A percentile compares a stretch with the other conserved stretches of the same genome.
phyloP scores from a whole-genome alignment of 2,888 invertebrate species.

The Incurvaria masculella region DNA sequence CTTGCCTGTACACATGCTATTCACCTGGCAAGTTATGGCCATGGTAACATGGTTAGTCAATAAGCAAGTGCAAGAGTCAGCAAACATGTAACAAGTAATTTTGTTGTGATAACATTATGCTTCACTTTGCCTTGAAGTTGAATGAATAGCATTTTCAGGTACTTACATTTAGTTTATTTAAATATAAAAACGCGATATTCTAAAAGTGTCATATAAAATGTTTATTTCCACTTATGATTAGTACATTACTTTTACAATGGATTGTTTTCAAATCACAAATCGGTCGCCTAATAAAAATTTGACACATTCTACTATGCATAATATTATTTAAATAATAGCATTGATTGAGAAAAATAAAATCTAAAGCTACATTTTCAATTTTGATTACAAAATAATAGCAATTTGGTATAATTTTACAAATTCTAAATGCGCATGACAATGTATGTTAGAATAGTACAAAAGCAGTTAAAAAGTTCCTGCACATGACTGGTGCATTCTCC shows the following conservation, averaged over 20 bases:
- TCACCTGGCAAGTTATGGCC: too few species aligned
- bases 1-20: too few species aligned
- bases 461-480: conserved; percentile 26
- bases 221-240: conserved; percentile 51
- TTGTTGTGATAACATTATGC: too few species aligned
- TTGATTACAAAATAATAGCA: conserved; percentile 39
- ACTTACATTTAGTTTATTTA: too few species aligned
- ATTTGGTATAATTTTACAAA: conserved; percentile 47
- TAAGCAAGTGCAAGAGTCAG: too few species aligned
- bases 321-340: conserved; percentile 6
- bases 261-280: conserved; percentile 37
- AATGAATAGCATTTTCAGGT: too few species aligned
- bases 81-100: too few species aligned
- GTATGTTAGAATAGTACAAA: conserved; percentile 33
- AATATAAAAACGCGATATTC: conserved; percentile 18
- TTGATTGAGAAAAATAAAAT: conserved; percentile 29
- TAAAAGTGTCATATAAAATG: conserved; percentile 55
- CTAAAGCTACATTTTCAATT: conserved; percentile 23
- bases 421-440: conserved; percentile 47
- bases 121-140: too few species aligned
- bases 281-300: neutral
- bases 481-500: neutral
- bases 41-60: too few species aligned
- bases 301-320: neutral
- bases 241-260: conserved; percentile 35